Percentiles rank a stretch among this genome's conserved stretches.
These are phyloP conservation scores for Lucilia cuprina DNA, from an alignment of 1,140 invertebrate genomes.

Conservation along the genomic window DNA sequence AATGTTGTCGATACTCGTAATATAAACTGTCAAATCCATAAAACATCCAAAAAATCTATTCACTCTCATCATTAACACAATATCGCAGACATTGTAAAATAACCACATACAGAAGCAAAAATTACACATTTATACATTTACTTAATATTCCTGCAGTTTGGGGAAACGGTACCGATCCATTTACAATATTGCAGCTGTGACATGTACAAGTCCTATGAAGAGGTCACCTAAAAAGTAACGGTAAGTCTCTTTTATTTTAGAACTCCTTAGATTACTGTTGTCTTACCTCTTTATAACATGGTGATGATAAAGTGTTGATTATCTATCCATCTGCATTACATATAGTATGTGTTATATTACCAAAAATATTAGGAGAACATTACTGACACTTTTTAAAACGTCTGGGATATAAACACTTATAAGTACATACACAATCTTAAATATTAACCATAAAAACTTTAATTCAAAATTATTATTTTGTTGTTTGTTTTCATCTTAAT, in stretches of 20 bases:
- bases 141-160: neutral
- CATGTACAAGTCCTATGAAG: too few species aligned
- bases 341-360: too few species aligned
- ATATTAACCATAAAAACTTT: slow-evolving; percentile 27
- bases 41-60: slow-evolving; percentile 23
- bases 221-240: too few species aligned
- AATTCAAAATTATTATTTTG: slow-evolving; percentile 14
- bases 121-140: neutral
- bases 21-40: slow-evolving; percentile 22
- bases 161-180: too few species aligned
- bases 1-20: slow-evolving; percentile 12
- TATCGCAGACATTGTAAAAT: neutral
- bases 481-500: neutral
- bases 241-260: too few species aligned
- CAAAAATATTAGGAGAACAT: too few species aligned
- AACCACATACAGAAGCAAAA: neutral
- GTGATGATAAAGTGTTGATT: too few species aligned
- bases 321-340: too few species aligned
- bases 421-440: neutral
- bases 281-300: too few species aligned
- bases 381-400: too few species aligned
- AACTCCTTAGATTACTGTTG: too few species aligned
- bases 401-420: neutral
- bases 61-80: slow-evolving; percentile 24
- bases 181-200: too few species aligned